These are phyloP conservation scores for Bugula neritina DNA, from an alignment of 2,888 invertebrate genomes.

Conservation along the genomic window DNA sequence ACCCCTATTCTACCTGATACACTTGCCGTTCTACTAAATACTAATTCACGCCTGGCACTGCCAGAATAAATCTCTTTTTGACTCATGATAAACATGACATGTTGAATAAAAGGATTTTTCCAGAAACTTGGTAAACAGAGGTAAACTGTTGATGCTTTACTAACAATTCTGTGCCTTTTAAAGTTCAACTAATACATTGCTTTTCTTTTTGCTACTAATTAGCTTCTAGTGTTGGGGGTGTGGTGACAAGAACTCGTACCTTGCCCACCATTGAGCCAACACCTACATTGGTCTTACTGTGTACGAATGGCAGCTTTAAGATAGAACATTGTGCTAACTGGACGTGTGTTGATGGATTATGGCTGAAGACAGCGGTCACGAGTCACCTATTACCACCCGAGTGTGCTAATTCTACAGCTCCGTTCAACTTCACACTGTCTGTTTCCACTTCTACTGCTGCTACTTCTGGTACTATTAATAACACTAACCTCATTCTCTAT, in stretches of 20 bases:
- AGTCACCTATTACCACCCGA: not conserved
- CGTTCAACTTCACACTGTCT: not conserved
- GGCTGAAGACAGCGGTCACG: not conserved
- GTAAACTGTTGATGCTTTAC: no score
- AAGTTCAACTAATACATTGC: no score
- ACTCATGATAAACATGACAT: no score
- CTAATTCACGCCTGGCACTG: no score
- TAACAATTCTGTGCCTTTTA: no score
- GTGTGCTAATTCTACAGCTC: not conserved
- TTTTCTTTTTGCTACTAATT: not conserved
- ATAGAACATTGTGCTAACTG: not conserved
- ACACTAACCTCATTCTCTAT: no score
- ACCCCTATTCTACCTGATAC: no score
- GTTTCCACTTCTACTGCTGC: not conserved
- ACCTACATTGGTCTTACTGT: not conserved
- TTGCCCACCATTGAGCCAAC: not conserved
- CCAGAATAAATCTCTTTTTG: no score
- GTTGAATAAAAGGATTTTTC: no score
- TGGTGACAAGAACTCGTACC: not conserved
- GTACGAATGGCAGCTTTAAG: not conserved
- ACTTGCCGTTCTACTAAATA: no score
- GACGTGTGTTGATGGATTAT: not conserved
- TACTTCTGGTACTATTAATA: not conserved
- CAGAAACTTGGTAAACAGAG: no score
- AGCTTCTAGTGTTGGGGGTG: not conserved